phyloP scores from a whole-genome alignment of 2,113 vertebrate species.

The Xiphorhynchus elegans region DNA sequence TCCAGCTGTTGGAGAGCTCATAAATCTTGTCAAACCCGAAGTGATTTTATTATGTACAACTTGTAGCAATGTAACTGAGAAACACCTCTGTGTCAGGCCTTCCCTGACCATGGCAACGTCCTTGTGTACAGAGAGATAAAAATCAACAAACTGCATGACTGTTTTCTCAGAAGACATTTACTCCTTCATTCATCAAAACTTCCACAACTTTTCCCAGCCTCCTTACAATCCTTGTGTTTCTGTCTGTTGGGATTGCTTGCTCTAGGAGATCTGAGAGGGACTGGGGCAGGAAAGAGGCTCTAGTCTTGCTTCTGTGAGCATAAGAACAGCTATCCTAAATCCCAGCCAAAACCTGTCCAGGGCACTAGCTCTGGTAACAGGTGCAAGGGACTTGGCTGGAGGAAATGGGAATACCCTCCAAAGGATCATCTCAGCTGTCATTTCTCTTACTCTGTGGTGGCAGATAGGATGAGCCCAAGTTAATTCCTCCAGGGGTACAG shows the following conservation, averaged over 20 bases:
- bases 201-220: neutral
- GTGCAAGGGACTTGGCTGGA: neutral
- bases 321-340: neutral
- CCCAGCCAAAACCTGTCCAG: too few relatives aligned
- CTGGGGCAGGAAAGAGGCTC: neutral
- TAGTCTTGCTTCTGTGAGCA: neutral
- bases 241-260: neutral
- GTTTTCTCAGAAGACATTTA: neutral
- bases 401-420: neutral
- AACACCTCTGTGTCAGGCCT: neutral
- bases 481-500: neutral
- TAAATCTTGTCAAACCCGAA: neutral
- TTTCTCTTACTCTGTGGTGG: neutral
- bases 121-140: neutral
- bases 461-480: neutral
- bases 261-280: neutral
- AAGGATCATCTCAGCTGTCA: fast-evolving
- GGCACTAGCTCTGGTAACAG: neutral
- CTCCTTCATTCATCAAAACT: too few relatives aligned
- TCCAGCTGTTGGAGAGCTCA: neutral
- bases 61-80: neutral
- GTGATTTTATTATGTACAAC: too few relatives aligned
- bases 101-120: neutral
- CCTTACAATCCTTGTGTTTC: neutral
- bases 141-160: neutral